Evolutionary conservation across 2,113 vertebrate species (phyloP).

Genomic region (Cyprinus carpio): DNA sequence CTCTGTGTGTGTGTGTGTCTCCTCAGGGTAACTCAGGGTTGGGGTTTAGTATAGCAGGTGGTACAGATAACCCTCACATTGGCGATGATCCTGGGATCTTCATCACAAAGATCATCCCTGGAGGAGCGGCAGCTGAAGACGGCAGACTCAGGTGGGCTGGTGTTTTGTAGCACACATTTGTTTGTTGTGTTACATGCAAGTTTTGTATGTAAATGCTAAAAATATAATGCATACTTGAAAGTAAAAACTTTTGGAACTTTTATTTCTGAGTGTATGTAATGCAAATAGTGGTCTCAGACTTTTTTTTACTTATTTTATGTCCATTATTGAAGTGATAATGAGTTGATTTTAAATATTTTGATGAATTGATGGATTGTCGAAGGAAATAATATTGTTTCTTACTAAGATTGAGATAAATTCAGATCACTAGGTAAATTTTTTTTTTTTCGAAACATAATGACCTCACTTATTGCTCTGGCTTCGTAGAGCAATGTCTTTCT

Average conservation of each 20-base stretch:
- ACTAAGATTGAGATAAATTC: background rate
- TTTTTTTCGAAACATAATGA: background rate
- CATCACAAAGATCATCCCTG: conserved; percentile 98
- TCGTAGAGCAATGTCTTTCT: background rate
- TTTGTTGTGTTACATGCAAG: background rate
- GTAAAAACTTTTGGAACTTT: no score
- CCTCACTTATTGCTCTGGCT: background rate
- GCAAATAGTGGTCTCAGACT: no score
- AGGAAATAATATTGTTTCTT: background rate
- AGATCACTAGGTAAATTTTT: conserved; percentile 17
- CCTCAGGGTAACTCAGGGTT: conserved; percentile 95
- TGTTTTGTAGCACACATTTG: background rate
- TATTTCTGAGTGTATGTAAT: no score
- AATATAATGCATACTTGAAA: no score
- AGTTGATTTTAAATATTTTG: background rate
- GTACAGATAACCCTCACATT: conserved; percentile 96
- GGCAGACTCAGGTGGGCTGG: conserved; percentile 87
- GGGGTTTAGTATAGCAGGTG: conserved; percentile 96
- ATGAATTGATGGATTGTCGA: background rate
- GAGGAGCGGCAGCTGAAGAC: conserved; percentile 94
- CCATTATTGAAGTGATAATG: no score
- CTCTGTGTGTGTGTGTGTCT: conserved; percentile 35
- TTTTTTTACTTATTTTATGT: no score
- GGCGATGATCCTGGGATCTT: conserved; percentile 97
- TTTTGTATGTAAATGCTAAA: no score